These are phyloP conservation scores for Gallirallus australis DNA, from an alignment of 2,797 vertebrate genomes.

Conservation along the genomic window DNA sequence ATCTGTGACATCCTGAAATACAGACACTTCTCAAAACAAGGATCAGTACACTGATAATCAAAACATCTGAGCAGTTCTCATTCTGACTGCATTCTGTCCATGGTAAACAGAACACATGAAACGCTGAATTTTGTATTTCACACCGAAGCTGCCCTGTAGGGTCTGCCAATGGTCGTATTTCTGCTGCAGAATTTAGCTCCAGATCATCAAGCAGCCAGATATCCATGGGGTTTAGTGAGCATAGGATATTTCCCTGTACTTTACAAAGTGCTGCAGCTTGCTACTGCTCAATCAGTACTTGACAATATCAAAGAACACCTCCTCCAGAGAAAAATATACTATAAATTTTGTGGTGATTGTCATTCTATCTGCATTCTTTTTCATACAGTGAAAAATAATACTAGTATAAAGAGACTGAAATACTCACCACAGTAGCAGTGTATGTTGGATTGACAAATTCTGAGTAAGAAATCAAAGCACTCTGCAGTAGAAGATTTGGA, in stretches of 20 bases:
- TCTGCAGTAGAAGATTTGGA: background rate
- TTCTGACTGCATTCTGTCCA: background rate
- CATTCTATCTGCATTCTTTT: background rate
- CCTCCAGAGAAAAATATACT: background rate
- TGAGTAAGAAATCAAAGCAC: background rate
- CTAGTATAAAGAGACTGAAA: background rate
- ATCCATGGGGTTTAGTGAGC: fast-evolving
- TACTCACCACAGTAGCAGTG: background rate
- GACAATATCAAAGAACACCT: background rate
- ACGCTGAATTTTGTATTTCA: background rate
- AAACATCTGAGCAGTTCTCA: background rate
- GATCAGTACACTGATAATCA: background rate
- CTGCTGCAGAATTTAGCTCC: background rate
- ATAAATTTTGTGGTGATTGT: background rate
- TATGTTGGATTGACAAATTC: background rate
- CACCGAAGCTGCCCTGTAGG: background rate
- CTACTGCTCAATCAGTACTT: background rate
- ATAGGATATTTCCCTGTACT: background rate
- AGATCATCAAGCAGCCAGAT: background rate
- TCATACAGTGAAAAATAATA: background rate
- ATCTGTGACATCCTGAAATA: background rate
- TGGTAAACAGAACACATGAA: background rate
- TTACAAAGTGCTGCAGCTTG: background rate
- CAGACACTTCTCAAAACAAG: background rate
- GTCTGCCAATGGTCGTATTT: background rate